Percentiles rank a stretch among this genome's conserved stretches.
phyloP scores from a whole-genome alignment of 2,888 invertebrate species.

The Thumatha senex region DNA sequence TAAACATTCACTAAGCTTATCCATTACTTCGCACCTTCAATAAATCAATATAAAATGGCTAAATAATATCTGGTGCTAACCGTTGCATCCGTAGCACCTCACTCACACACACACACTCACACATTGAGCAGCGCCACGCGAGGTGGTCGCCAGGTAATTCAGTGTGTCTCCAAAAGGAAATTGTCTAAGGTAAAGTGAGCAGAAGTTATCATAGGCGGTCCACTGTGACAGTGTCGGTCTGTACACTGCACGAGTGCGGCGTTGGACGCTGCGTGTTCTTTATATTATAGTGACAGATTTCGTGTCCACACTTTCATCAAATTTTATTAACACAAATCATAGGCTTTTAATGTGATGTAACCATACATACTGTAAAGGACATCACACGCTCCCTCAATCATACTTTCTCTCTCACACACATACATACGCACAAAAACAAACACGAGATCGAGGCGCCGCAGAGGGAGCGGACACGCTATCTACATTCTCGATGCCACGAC shows the following conservation, averaged over 20 bases:
- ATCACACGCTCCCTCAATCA: too few relatives aligned
- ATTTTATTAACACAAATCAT: neutral
- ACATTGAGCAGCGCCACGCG: slow-evolving; percentile 36
- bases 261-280: too few relatives aligned
- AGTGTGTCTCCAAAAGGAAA: slow-evolving; percentile 34
- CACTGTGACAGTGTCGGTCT: slow-evolving; percentile 21
- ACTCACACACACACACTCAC: slow-evolving; percentile 28
- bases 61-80: slow-evolving; percentile 13
- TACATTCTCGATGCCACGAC: too few relatives aligned
- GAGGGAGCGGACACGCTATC: neutral
- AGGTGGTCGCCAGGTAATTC: slow-evolving; percentile 33
- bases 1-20: slow-evolving; percentile 41
- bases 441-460: neutral
- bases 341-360: too few relatives aligned
- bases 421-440: neutral
- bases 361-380: too few relatives aligned
- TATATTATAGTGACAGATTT: too few relatives aligned
- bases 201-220: slow-evolving; percentile 24
- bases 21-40: slow-evolving; percentile 28
- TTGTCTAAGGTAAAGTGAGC: slow-evolving; percentile 58
- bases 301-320: neutral
- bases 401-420: neutral
- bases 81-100: slow-evolving; percentile 18
- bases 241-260: slow-evolving; percentile 2
- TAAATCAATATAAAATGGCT: slow-evolving; percentile 29